phyloP scores from a whole-genome alignment of 2,113 vertebrate genomes.

The Labrus mixtus region DNA sequence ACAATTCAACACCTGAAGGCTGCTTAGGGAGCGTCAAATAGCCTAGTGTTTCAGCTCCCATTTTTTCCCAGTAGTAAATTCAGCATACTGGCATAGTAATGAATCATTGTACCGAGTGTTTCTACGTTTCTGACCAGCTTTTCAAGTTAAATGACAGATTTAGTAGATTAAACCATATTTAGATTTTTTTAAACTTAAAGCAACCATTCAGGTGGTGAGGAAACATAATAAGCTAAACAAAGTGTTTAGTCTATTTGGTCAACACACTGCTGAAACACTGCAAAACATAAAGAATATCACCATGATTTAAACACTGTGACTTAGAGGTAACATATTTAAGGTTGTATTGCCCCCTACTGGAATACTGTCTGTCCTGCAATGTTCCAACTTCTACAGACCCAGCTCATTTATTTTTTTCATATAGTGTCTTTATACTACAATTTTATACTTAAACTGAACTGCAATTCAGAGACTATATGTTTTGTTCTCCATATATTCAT shows the following conservation, averaged over 20 bases:
- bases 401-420: not conserved
- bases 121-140: not conserved
- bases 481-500: not conserved
- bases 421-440: not conserved
- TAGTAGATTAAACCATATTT: not conserved
- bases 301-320: not conserved
- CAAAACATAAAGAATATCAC: not conserved
- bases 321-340: constrained; percentile 15
- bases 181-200: too few species aligned
- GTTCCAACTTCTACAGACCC: not conserved
- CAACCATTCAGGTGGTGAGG: not conserved
- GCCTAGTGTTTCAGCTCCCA: not conserved
- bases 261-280: not conserved
- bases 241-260: not conserved
- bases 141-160: not conserved
- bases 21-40: constrained; percentile 64
- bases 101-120: not conserved
- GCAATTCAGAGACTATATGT: too few species aligned
- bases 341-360: constrained; percentile 74
- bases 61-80: not conserved
- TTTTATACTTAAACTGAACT: too few species aligned
- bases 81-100: too few species aligned
- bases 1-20: constrained; percentile 75
- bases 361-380: constrained; percentile 8
- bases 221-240: not conserved